Conservation (phyloP, 2,888 invertebrate genomes). For the Anthrax anthrax region DNA sequence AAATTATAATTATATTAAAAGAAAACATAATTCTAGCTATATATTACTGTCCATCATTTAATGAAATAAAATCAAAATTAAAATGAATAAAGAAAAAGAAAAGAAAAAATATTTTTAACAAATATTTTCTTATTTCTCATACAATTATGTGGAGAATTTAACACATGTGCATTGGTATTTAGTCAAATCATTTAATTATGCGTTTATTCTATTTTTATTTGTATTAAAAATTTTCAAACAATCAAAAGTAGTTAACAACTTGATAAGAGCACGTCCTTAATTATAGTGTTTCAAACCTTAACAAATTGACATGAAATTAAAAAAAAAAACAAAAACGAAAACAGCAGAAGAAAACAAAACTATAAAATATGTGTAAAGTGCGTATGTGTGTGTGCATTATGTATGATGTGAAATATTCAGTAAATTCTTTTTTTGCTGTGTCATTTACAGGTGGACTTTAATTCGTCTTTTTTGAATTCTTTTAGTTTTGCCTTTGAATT, state of each 20-base stretch:
- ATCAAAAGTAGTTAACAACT: conserved; percentile 7
- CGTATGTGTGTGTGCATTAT: no score
- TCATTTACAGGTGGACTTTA: not conserved
- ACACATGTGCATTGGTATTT: no score
- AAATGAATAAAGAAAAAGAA: no score
- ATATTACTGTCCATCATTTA: no score
- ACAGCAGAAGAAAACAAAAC: not conserved
- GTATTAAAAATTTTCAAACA: no score
- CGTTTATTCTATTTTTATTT: not conserved
- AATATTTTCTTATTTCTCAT: no score
- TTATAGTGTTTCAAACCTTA: conserved; percentile 10
- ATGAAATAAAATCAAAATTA: no score
- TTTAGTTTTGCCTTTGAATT: no score
- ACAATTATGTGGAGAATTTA: no score
- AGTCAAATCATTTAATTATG: not conserved
- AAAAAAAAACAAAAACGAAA: not conserved
- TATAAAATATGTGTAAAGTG: not conserved
- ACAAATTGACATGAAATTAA: conserved; percentile 6
- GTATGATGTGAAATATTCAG: not conserved
- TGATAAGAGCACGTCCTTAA: conserved; percentile 12
- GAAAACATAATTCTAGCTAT: not conserved
- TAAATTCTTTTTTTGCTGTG: not conserved
- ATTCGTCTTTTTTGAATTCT: not conserved
- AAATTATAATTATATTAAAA: not conserved
- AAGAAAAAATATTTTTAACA: no score